Evolutionary conservation across 2,888 invertebrate species (phyloP).

Genomic region (Listrodromus nycthemerus): DNA sequence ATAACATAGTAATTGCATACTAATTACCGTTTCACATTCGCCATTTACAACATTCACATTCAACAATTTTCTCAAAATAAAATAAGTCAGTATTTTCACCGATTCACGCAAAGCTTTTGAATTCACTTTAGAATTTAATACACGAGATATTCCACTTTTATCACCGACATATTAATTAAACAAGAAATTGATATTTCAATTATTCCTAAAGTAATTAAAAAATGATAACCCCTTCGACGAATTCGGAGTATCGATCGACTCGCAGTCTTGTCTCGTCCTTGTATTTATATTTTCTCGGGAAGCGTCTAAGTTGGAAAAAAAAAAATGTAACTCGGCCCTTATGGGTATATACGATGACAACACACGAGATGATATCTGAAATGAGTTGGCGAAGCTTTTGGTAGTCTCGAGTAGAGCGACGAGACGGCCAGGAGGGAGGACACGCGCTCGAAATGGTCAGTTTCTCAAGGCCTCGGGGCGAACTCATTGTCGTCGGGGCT

Average conservation of each 20-base stretch:
- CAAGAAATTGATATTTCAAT: background rate
- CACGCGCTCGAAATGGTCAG: conserved; percentile 50
- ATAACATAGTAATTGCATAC: too few species aligned
- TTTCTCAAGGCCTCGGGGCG: conserved; percentile 59
- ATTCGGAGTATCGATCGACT: background rate
- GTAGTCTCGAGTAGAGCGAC: conserved; percentile 36
- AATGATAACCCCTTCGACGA: background rate
- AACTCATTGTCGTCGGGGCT: conserved; percentile 61
- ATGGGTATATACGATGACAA: conserved; percentile 42
- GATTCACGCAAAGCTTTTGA: too few species aligned
- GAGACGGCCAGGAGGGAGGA: conserved; percentile 26
- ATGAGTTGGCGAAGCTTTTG: conserved; percentile 62
- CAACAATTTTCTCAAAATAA: too few species aligned
- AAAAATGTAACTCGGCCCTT: conserved; percentile 2
- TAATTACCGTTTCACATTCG: too few species aligned
- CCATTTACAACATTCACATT: too few species aligned
- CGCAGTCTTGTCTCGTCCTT: background rate
- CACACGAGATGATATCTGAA: conserved; percentile 62
- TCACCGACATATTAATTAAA: too few species aligned
- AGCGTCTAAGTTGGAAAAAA: background rate
- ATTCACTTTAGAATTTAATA: too few species aligned
- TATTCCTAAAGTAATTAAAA: background rate
- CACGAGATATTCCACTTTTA: too few species aligned
- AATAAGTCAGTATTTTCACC: too few species aligned
- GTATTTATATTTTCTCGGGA: background rate